Conservation (phyloP, 2,797 vertebrate species). For the Pteropus rufus region DNA sequence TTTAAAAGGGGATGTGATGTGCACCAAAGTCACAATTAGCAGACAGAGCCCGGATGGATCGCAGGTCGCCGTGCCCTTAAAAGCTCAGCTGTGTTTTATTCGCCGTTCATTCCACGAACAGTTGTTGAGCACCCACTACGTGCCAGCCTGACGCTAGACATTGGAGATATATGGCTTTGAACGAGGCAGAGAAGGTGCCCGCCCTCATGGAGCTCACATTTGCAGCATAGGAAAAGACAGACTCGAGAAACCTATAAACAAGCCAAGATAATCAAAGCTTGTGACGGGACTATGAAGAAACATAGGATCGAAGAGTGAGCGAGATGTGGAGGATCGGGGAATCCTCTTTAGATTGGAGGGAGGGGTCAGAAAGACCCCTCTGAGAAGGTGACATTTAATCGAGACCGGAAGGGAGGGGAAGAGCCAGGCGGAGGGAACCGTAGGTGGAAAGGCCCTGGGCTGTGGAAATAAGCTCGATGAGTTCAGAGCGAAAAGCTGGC, state of each 20-base stretch:
- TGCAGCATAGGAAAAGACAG: not conserved
- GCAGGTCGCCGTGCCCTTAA: conserved; percentile 4
- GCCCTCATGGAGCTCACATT: not conserved
- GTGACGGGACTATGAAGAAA: not conserved
- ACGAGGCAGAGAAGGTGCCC: not conserved
- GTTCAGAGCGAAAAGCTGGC: not conserved
- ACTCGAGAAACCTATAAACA: not conserved
- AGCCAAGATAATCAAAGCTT: not conserved
- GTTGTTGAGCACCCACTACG: not conserved
- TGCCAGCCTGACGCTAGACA: not conserved
- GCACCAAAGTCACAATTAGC: not conserved
- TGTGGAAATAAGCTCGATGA: not conserved
- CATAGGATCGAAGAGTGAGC: not conserved
- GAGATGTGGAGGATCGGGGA: not conserved
- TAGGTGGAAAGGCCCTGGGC: not conserved
- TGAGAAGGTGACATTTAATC: not conserved
- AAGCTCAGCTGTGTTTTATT: conserved; percentile 37
- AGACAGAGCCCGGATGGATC: not conserved
- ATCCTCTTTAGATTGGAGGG: not conserved
- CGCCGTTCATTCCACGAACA: not conserved
- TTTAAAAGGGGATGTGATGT: not conserved
- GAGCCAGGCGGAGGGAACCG: not conserved
- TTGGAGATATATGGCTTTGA: not conserved
- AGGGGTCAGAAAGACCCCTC: not conserved
- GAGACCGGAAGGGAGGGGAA: not conserved